These are phyloP conservation scores for Channa argus DNA, from an alignment of 2,113 vertebrate species.

Conservation along the genomic window DNA sequence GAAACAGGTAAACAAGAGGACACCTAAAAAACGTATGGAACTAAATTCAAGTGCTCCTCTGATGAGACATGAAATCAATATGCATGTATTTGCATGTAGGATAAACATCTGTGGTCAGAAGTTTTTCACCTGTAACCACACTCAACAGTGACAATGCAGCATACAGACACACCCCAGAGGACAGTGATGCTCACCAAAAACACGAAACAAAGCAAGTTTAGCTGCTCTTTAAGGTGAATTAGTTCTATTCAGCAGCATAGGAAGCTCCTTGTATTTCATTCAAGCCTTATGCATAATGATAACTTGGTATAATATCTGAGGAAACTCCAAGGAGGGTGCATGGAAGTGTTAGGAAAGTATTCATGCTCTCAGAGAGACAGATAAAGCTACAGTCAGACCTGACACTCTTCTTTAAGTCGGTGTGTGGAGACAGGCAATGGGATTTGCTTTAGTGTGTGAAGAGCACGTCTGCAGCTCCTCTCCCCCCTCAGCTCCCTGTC, in stretches of 20 bases:
- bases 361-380: constrained; percentile 45
- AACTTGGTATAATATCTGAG: constrained; percentile 44
- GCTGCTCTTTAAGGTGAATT: constrained; percentile 21
- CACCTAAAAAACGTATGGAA: too few species aligned
- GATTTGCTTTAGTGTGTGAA: constrained; percentile 64
- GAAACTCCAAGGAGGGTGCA: constrained; percentile 36
- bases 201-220: not conserved
- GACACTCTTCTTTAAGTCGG: constrained; percentile 60
- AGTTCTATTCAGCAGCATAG: constrained; percentile 22
- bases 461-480: constrained; percentile 52
- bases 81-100: too few species aligned
- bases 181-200: constrained; percentile 7
- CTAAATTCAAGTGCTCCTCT: not conserved
- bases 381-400: constrained; percentile 61
- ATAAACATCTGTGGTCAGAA: too few species aligned
- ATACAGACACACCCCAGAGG: not conserved
- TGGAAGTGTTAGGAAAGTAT: constrained; percentile 41
- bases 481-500: constrained; percentile 47
- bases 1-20: too few species aligned
- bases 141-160: not conserved
- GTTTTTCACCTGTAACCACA: too few species aligned
- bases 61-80: not conserved
- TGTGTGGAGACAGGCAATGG: constrained; percentile 49
- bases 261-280: constrained; percentile 16
- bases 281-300: constrained; percentile 46